Evolutionary conservation across 2,113 vertebrate species (phyloP).

Genomic region (Leptosomus discolor): DNA sequence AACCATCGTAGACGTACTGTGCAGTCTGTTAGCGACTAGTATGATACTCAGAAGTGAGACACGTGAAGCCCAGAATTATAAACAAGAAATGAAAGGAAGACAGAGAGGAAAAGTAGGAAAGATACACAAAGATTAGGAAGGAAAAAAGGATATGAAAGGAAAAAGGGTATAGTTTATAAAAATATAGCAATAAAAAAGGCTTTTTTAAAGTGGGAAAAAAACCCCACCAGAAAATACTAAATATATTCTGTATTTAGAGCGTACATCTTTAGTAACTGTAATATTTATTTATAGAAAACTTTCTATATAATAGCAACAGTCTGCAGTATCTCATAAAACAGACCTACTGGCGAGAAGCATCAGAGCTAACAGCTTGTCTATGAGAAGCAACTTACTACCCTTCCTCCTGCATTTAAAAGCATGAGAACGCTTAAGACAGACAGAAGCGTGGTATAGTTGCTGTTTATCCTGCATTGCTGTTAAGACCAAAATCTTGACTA

Average conservation of each 20-base stretch:
- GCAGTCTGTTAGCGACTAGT: not conserved
- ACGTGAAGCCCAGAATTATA: not conserved
- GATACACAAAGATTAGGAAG: not conserved
- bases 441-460: not conserved
- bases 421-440: not conserved
- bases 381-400: not conserved
- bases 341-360: not conserved
- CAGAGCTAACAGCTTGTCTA: not conserved
- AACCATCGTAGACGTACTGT: rapidly evolving
- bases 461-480: not conserved
- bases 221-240: not conserved
- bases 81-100: not conserved
- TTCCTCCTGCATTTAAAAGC: not conserved
- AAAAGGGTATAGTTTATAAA: not conserved
- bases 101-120: not conserved
- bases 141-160: not conserved
- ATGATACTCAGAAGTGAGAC: not conserved
- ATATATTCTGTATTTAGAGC: not conserved
- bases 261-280: not conserved
- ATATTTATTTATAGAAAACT: not conserved
- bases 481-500: not conserved
- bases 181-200: not conserved
- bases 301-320: not conserved
- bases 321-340: not conserved
- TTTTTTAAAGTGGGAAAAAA: not conserved